Conservation (phyloP, 1,140 invertebrate species). For the Lepidurus couesii region DNA sequence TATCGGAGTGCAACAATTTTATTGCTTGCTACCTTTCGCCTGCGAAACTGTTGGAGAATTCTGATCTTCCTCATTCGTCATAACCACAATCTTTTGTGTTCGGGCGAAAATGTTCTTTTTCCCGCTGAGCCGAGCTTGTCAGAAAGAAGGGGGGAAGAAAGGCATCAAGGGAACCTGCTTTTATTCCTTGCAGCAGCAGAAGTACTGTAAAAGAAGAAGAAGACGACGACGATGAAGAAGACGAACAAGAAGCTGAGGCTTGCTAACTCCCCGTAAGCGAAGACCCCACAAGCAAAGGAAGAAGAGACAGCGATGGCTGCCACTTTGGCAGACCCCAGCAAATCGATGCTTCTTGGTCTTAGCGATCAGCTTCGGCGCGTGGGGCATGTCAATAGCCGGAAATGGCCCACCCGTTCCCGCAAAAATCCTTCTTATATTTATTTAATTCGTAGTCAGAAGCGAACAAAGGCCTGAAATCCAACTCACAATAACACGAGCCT, state of each 20-base stretch:
- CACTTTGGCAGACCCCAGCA: slow-evolving; percentile 20
- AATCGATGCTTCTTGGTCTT: slow-evolving; percentile 19
- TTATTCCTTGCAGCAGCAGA: background rate
- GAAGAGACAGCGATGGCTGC: slow-evolving; percentile 12
- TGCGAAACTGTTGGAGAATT: background rate
- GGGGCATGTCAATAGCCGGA: slow-evolving; percentile 17
- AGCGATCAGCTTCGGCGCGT: slow-evolving; percentile 20
- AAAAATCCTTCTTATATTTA: background rate
- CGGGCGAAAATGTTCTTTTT: background rate
- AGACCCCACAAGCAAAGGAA: background rate
- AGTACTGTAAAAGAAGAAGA: background rate
- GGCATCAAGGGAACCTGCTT: background rate
- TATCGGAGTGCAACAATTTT: background rate
- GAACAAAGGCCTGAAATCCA: too few relatives aligned
- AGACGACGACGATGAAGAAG: background rate
- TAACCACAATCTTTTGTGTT: slow-evolving; percentile 10
- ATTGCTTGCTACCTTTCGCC: background rate
- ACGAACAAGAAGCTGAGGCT: background rate
- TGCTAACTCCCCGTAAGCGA: background rate
- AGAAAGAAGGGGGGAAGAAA: background rate
- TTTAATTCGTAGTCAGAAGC: too few relatives aligned
- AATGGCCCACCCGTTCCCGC: background rate
- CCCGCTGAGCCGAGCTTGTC: background rate
- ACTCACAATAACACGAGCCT: too few relatives aligned
- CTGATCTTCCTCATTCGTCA: background rate